phyloP scores from a whole-genome alignment of 2,797 vertebrate species.

The Podarcis siculus region DNA sequence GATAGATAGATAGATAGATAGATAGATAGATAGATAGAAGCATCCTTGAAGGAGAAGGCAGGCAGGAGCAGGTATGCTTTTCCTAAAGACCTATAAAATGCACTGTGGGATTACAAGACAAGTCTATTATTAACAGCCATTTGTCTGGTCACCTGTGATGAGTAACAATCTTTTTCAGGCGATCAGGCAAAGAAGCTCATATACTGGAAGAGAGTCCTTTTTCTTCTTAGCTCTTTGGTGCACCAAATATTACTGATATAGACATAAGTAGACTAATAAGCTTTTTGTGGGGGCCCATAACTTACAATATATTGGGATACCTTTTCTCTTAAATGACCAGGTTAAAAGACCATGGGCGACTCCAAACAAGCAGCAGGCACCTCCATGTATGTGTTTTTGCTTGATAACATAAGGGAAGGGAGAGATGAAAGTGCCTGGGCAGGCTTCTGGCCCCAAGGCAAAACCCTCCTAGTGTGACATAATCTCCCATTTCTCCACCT shows the following conservation, averaged over 20 bases:
- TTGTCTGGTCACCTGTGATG: background rate
- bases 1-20: too few relatives aligned
- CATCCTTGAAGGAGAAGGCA: too few relatives aligned
- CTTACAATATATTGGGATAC: background rate
- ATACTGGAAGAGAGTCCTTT: background rate
- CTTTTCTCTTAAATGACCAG: background rate
- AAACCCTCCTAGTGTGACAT: slow-evolving; percentile 75
- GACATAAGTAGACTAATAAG: background rate
- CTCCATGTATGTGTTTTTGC: background rate
- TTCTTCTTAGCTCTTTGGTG: background rate
- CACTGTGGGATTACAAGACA: background rate
- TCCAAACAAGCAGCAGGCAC: fast-evolving
- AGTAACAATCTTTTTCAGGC: background rate
- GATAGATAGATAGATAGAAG: too few relatives aligned
- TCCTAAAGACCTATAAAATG: too few relatives aligned
- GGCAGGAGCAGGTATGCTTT: too few relatives aligned
- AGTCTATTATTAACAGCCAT: background rate
- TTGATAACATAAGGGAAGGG: background rate
- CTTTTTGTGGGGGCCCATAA: too few relatives aligned
- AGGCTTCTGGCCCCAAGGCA: slow-evolving; percentile 64
- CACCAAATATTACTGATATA: background rate
- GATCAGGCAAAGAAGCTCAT: background rate
- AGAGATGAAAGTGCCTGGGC: slow-evolving; percentile 34
- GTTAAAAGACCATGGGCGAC: fast-evolving
- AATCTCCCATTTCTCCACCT: slow-evolving; percentile 80